Evolutionary conservation across 1,140 invertebrate genomes (phyloP), one percentile per base, ranked within the genome.

Genomic region (Radopholus similis): DNA sequence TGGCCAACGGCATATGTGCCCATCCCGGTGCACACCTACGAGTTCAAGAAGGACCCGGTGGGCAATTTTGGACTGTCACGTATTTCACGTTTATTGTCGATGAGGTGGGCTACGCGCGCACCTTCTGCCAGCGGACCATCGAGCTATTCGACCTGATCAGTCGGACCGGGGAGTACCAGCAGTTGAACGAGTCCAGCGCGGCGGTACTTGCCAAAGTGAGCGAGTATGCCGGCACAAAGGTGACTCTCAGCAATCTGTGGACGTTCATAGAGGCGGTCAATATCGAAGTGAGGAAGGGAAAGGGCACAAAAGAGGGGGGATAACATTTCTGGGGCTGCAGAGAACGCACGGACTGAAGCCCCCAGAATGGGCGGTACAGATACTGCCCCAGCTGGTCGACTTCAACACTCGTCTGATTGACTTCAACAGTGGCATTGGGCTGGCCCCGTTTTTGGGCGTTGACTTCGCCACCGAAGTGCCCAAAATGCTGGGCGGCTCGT

Each of bases 41-140:
- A 64, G 35, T 66, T 66, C 23, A 66, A 23, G 23, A 66, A 66
- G 44, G 64, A 66, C 9, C 64, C 64, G 34, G 64, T 66, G 42
- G 18, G 13, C 35, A 21, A 35, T 55, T 34, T 65, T 64, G 21
- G n/a, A 58, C 1, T 21, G 15, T 9, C 5, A 18, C 23, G 23
- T 15, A 15, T 64, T 64, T 65, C 18, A 23, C 21, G 26, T 28
- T 38, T 15, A 57, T 2, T 56, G 15, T 21, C 5, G 9, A 13
- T 2, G 9, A 66, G 64, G 49, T 66, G 21, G 64, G 64, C 2
- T 21, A 54, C 6, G 53, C 64, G 28, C 51, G 64, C 32, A 35
- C 44, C 9, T 28, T 28, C 21, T 66, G 64, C 40, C 44, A 34
- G 9, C 56, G 64, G 8, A 66, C 64, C 1, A 26, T 54, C 42